Evolutionary conservation across 2,797 vertebrate genomes (phyloP).

Genomic region (Esox lucius): DNA sequence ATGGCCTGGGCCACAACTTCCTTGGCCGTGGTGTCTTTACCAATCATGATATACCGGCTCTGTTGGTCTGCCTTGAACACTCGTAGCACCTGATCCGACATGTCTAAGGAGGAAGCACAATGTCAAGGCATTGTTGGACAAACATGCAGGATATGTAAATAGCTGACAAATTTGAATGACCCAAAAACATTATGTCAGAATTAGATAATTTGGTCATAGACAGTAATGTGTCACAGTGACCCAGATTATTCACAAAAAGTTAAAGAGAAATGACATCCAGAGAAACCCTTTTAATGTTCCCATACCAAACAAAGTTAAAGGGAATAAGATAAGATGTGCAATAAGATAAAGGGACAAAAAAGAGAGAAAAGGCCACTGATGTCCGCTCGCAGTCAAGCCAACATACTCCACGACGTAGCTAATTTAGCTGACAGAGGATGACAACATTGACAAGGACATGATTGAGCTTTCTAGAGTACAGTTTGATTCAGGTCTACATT

Average conservation of each 20-base stretch:
- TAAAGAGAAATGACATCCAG: background rate
- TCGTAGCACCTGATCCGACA: constrained; percentile 94
- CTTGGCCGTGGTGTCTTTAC: constrained; percentile 96
- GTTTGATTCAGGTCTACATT: background rate
- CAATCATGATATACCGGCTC: constrained; percentile 98
- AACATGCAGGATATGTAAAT: background rate
- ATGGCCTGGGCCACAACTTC: constrained; percentile 96
- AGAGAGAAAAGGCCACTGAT: no score
- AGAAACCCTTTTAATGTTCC: background rate
- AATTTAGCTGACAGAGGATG: constrained; percentile 5
- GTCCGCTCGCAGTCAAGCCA: no score
- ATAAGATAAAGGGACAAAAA: background rate
- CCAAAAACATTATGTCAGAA: background rate
- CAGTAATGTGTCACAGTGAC: background rate
- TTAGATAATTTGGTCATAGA: background rate
- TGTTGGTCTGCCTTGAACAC: constrained; percentile 99
- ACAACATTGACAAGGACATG: constrained; percentile 17
- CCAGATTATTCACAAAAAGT: background rate
- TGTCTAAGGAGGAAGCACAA: constrained; percentile 71
- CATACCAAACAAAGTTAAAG: constrained; percentile 14
- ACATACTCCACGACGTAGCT: background rate
- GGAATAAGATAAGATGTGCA: constrained; percentile 4
- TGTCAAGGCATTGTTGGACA: background rate
- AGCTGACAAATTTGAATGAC: background rate
- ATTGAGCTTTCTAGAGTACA: constrained; percentile 5